A percentile compares a stretch with the other conserved stretches of the same genome.
phyloP scores from a whole-genome alignment of 2,888 invertebrate species.

The Phania funesta region DNA sequence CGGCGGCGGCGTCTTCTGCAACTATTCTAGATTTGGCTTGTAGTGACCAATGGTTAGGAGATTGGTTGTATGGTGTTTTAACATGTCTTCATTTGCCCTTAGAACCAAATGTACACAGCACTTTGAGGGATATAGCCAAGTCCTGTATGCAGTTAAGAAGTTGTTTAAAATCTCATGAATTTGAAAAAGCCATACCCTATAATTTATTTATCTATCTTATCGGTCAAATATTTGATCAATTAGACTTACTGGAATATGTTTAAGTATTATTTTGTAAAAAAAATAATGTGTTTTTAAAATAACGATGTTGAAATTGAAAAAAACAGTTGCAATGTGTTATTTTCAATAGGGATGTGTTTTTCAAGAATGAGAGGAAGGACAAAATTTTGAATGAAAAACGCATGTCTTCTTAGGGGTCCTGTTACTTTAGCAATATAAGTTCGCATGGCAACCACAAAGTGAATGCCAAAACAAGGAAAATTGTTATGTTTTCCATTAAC shows the following conservation, averaged over 20 bases:
- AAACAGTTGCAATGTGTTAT: not conserved
- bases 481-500: not conserved
- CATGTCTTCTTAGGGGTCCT: constrained; percentile 10
- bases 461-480: constrained; percentile 9
- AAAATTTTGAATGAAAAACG: constrained; percentile 18
- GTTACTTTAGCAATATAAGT: constrained; percentile 21
- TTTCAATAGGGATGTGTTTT: not conserved
- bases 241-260: constrained; percentile 77
- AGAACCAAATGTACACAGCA: constrained; percentile 77
- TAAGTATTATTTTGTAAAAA: constrained; percentile 66
- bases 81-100: constrained; percentile 78
- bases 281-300: not conserved
- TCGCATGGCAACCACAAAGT: constrained; percentile 30
- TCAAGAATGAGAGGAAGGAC: not conserved
- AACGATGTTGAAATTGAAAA: not conserved
- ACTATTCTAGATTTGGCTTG: constrained; percentile 69
- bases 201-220: constrained; percentile 79
- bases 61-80: constrained; percentile 78
- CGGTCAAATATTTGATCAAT: constrained; percentile 77
- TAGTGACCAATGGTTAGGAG: constrained; percentile 76
- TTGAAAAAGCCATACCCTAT: constrained; percentile 75
- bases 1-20: constrained; percentile 41
- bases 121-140: constrained; percentile 77
- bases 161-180: constrained; percentile 71
- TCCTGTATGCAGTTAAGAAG: constrained; percentile 75